Evolutionary conservation across 2,888 invertebrate species (phyloP), one percentile per base, ranked within the genome.

Genomic region (Drosophila imparisetae): DNA sequence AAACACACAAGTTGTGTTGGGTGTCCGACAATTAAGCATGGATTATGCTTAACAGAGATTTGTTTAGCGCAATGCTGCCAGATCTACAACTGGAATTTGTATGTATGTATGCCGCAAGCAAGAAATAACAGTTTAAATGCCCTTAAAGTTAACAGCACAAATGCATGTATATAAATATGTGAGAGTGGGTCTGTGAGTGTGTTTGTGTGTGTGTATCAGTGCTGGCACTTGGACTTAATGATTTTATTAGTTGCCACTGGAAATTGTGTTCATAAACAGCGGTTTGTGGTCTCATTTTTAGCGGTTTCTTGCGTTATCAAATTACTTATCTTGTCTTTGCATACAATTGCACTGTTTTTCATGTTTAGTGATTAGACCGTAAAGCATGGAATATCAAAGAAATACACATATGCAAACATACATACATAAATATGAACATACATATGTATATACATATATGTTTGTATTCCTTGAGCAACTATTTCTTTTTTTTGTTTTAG

Each of bases 21-120:
- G 71, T 86, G 83, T 62, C 58, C 64, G 73, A 63, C 88, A 85
- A 83, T 83, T 88, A 85, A 85, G 86, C 72, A 66, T 66, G 85
- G 85, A 84, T 87, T 87, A 87, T 75, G 66, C 27, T 66, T 45
- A 66, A 54, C 58, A 70, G 65, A 62, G 75, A 69, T 75, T 69
- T 70, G 24, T 34, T 42, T 21, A 57, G 11, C 34, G 54, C 45
- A 58, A 42, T n/a, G 79, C 67, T 73, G 74, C 79, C 79, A 67
- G 49, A 73, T 68, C 42, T 45, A 7, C n/a, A 29, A 40, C 34
- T 57, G 30, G 42, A 29, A 34, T 34, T 40, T 40, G 36, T 34
- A 21, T 18, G 10, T 49, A 49, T 49, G 27, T 27, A 49, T 49
- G 49, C 27, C 27, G 24, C 27, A 27, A 27, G 48, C 27, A 11